A percentile compares a stretch with the other conserved stretches of the same genome.
Evolutionary conservation across 2,113 vertebrate genomes (phyloP).

Genomic region (Astatotilapia flaviijosephi): DNA sequence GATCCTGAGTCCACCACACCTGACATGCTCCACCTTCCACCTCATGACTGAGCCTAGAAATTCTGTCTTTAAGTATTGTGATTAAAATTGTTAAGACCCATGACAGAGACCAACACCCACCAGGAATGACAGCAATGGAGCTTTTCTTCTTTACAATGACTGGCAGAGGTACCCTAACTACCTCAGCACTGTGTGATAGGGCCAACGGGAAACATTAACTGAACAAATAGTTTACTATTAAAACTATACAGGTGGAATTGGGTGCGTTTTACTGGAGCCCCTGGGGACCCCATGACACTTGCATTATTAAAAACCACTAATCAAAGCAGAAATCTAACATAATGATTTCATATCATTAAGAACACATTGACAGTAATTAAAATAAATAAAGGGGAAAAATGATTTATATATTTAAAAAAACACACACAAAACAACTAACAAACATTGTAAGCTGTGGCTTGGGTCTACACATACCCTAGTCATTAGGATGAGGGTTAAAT

Average conservation of each 20-base stretch:
- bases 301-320: background rate
- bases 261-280: background rate
- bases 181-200: background rate
- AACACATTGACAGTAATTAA: background rate
- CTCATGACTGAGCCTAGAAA: background rate
- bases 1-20: background rate
- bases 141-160: background rate
- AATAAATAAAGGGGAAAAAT: background rate
- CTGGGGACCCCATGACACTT: background rate
- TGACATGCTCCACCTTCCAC: background rate
- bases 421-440: background rate
- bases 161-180: background rate
- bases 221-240: background rate
- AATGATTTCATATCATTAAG: background rate
- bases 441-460: background rate
- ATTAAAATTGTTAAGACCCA: background rate
- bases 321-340: background rate
- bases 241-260: background rate
- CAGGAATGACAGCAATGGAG: background rate
- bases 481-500: background rate
- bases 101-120: background rate
- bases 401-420: rapidly evolving
- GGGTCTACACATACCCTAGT: background rate
- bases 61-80: background rate
- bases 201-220: background rate